A percentile compares a stretch with the other conserved stretches of the same genome.
These are phyloP conservation scores for Platycheirus rosarum DNA, from an alignment of 2,888 invertebrate species.

Conservation along the genomic window DNA sequence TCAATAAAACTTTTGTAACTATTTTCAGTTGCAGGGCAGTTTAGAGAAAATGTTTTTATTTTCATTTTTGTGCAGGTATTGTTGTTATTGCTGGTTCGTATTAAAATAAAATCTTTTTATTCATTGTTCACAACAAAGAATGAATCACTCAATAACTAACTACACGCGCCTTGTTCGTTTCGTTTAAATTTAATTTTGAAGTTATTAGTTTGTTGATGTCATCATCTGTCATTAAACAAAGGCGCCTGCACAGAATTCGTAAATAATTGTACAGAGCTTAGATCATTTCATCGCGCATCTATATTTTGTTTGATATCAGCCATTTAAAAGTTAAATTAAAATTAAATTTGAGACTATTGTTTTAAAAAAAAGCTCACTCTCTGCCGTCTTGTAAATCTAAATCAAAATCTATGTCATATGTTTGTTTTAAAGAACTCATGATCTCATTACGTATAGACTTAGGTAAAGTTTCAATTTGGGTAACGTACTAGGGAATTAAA, in stretches of 20 bases:
- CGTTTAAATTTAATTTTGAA: conserved; percentile 3
- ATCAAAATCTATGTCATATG: conserved; percentile 32
- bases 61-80: not conserved
- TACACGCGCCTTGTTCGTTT: conserved; percentile 48
- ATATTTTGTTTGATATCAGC: conserved; percentile 14
- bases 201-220: conserved; percentile 51
- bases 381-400: conserved; percentile 38
- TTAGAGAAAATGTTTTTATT: too few species aligned
- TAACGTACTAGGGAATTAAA: conserved; percentile 19
- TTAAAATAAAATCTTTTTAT: conserved; percentile 14
- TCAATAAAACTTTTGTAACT: not conserved
- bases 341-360: conserved; percentile 30
- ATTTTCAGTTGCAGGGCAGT: conserved; percentile 4
- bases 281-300: conserved; percentile 32
- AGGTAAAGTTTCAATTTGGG: conserved; percentile 30
- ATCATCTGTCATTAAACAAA: conserved; percentile 42
- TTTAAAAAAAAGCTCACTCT: not conserved
- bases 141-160: conserved; percentile 65
- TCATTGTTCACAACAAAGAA: not conserved
- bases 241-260: conserved; percentile 1
- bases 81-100: conserved; percentile 14
- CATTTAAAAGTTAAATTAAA: conserved; percentile 22
- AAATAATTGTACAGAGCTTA: conserved; percentile 17
- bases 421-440: conserved; percentile 37
- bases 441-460: conserved; percentile 18